Base-by-base conservation (phyloP, 2,888 invertebrate species). In the Sphaerophoria rueppellii region DNA sequence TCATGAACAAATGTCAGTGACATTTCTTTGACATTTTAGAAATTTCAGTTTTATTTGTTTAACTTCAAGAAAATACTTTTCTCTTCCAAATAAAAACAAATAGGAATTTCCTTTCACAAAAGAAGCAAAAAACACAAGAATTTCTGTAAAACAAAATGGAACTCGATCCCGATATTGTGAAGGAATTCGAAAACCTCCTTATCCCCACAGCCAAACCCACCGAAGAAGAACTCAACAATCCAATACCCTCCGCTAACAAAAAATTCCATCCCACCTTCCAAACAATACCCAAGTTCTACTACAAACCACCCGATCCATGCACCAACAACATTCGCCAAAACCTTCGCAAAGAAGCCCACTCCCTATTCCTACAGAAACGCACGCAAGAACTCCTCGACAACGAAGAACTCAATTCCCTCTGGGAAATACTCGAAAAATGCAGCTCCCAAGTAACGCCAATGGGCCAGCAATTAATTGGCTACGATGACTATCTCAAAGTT, bases 291-390 rank as follows among this genome's bases (percentile, higher is more conserved):
- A 94, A 95, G 89, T 96, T 96, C 90, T 96, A 95, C 89, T 95
- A 94, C 89, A 95, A 95, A 92, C 91, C 97, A 2, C 97, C 97
- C 0, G 94, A 94, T 69, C 94, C 96, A 65, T 76, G 80, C 12
- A 95, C 95, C 88, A 97, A 97, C 89, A 93, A 95, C 6, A 89
- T 98, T 4, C 93, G 95, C 1, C 95, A 96, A 89, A 97, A 97
- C 91, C 91, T 98, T 54, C 93, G 97, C 74, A 98, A 98, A 91
- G 98, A 98, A 91, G 96, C 98, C 0, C 93, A 98, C 89, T 96
- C 97, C 2, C 94, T 96, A 82, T 97, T 98, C 90, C 91, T 98
- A 60, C 97, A 98, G 91, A 94, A 96, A 90, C 95, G 96, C 89
- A 97, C 96, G 82, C 94, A 95, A 88, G 96, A 97, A 89, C 92